These are phyloP conservation scores for Actinostola sp. DNA, from an alignment of 92 coral and sea anemone genomes.

Conservation along the genomic window DNA sequence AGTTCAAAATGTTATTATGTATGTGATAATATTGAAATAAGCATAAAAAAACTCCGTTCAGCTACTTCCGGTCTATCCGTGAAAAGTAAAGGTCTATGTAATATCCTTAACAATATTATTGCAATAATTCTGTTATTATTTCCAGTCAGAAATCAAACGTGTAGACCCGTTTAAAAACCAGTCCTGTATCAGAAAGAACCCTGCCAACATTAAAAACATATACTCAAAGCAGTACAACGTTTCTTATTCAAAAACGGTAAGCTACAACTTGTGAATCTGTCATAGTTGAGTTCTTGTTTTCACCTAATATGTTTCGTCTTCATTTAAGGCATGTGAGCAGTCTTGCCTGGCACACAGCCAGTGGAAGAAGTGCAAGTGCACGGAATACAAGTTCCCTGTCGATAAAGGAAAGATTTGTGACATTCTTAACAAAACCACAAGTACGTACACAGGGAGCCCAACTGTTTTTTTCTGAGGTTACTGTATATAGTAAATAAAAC, in stretches of 20 bases:
- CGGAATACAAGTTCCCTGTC: constrained; percentile 62
- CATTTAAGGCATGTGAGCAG: constrained; percentile 63
- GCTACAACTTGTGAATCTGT: not conserved
- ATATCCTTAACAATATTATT: too few species aligned
- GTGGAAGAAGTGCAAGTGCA: constrained; percentile 49
- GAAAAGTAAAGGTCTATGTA: too few species aligned
- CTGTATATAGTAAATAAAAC: too few species aligned
- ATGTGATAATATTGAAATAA: too few species aligned
- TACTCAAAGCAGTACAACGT: constrained; percentile 41
- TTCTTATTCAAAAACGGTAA: constrained; percentile 52
- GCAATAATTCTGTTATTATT: too few species aligned
- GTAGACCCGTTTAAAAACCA: constrained; percentile 48
- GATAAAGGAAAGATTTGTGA: constrained; percentile 44
- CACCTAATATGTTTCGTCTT: not conserved
- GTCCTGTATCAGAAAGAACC: constrained; percentile 31
- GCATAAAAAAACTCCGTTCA: too few species aligned
- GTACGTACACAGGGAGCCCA: too few species aligned
- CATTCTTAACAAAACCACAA: constrained; percentile 33
- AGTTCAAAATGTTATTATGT: too few species aligned
- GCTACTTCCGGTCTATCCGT: too few species aligned
- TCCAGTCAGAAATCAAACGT: constrained; percentile 36
- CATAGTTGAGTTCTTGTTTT: too few species aligned
- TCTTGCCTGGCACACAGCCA: constrained; percentile 70
- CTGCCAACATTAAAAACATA: constrained; percentile 15
- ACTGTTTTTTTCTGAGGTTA: too few species aligned